Percentiles rank a stretch among this genome's conserved stretches.
Evolutionary conservation across 1,140 invertebrate species (phyloP).

Genomic region (Pseudomyrmex cubaensis): DNA sequence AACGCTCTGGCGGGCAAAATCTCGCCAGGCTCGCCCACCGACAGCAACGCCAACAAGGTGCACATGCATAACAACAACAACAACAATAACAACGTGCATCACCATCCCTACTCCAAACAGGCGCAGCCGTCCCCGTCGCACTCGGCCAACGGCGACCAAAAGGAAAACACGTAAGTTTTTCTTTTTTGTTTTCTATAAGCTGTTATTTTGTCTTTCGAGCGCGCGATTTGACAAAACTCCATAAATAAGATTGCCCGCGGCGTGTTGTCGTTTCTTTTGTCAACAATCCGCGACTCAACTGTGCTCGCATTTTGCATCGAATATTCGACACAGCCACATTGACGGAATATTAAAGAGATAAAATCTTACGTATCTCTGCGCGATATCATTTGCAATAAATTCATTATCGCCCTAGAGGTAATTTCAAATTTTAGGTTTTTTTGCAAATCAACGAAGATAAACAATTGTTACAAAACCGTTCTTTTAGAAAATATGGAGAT

Average conservation of each 20-base stretch:
- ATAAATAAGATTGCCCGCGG: too few species aligned
- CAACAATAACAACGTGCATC: conserved; percentile 84
- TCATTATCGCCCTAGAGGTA: too few species aligned
- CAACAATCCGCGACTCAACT: too few species aligned
- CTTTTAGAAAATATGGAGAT: neutral
- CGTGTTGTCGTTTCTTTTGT: too few species aligned
- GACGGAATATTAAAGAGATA: too few species aligned
- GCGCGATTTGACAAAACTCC: too few species aligned
- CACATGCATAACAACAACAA: conserved; percentile 87
- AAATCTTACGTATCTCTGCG: too few species aligned
- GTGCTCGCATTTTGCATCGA: too few species aligned
- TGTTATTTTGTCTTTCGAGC: neutral
- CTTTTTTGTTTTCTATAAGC: conserved; percentile 18
- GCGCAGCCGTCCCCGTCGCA: conserved; percentile 75
- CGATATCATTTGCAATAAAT: too few species aligned
- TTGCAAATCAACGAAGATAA: too few species aligned
- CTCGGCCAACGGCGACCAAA: conserved; percentile 80
- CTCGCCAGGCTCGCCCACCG: conserved; percentile 88
- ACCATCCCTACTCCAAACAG: conserved; percentile 82
- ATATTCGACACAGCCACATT: too few species aligned
- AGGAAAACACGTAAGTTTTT: conserved; percentile 83
- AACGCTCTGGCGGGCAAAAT: conserved; percentile 93
- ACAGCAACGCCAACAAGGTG: conserved; percentile 84
- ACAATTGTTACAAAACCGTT: neutral
- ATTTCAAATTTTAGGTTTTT: too few species aligned